Evolutionary conservation across 2,113 vertebrate species (phyloP).

Genomic region (Leucosticte australis): DNA sequence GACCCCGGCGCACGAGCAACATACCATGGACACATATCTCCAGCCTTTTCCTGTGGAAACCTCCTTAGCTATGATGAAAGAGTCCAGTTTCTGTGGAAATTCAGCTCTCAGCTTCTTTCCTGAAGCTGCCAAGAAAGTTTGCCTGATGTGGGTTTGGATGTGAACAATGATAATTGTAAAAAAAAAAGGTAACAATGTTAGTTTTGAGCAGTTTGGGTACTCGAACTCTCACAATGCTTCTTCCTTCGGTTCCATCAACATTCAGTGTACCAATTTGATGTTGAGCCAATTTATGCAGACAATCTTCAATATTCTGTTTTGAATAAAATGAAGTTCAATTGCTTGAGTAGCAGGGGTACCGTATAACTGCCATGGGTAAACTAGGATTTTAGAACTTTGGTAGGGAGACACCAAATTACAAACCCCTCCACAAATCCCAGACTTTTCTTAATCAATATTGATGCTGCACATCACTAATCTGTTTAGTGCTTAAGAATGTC

Average conservation of each 20-base stretch:
- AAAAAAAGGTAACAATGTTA: background rate
- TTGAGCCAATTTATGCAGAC: background rate
- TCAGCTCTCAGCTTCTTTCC: background rate
- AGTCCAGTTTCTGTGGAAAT: background rate
- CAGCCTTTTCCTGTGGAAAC: background rate
- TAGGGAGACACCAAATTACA: background rate
- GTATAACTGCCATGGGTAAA: background rate
- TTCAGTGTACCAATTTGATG: background rate
- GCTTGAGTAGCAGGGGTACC: background rate
- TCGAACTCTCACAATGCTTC: background rate
- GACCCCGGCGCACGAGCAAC: no score
- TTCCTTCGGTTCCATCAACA: background rate
- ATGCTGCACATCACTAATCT: background rate
- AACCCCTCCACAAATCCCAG: background rate
- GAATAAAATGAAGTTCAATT: background rate
- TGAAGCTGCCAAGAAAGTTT: background rate
- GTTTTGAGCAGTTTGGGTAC: background rate
- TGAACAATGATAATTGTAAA: background rate
- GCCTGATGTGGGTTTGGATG: background rate
- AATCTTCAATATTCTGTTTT: background rate
- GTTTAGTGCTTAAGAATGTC: background rate
- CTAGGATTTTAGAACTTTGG: background rate
- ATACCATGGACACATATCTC: background rate
- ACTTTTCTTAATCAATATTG: background rate
- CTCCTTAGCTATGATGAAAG: background rate